phyloP scores from a whole-genome alignment of 1,140 invertebrate species.

The Temnothorax nylanderi region DNA sequence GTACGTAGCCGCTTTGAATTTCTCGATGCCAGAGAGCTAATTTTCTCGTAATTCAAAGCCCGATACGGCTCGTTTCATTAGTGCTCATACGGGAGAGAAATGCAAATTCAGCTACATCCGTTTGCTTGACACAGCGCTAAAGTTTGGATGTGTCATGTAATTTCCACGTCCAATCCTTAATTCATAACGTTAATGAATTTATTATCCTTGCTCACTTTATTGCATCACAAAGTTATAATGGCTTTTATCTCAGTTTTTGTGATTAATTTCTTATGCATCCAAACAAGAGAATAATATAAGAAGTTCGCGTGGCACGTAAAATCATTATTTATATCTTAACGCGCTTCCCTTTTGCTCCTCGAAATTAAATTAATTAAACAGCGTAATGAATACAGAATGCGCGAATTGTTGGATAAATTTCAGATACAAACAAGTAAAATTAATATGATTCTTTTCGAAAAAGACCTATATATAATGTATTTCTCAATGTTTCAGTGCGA shows the following conservation, averaged over 20 bases:
- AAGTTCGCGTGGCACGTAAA: background rate
- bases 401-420: background rate
- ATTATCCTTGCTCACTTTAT: background rate
- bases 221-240: background rate
- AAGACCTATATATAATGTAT: background rate
- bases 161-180: background rate
- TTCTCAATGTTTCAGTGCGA: background rate
- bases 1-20: background rate
- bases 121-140: background rate
- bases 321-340: background rate
- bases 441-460: slow-evolving; percentile 8
- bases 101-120: background rate
- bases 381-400: background rate
- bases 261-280: background rate
- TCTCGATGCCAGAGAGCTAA: background rate
- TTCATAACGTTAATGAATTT: background rate
- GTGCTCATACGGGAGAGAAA: background rate
- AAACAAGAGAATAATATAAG: background rate
- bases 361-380: slow-evolving; percentile 5
- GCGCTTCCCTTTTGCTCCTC: background rate
- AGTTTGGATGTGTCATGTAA: background rate
- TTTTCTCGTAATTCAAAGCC: background rate
- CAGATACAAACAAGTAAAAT: slow-evolving; percentile 1
- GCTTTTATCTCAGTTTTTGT: background rate
- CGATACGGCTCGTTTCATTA: slow-evolving; percentile 7